Conservation (phyloP, 2,113 vertebrate species). For the Marmota flaviventris region DNA sequence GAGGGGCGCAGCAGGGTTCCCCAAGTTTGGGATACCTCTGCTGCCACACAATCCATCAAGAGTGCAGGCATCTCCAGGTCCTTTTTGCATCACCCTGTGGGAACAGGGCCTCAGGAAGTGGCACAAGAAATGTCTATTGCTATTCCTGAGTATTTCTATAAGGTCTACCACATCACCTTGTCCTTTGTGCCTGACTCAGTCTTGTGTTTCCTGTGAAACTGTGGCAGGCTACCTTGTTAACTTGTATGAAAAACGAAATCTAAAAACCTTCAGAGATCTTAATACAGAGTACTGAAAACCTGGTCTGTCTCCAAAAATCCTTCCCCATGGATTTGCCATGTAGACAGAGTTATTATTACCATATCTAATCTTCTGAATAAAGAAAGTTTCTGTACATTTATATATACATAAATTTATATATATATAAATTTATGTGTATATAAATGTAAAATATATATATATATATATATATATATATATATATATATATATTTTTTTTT, state of each 20-base stretch:
- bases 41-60: background rate
- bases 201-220: background rate
- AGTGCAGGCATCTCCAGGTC: background rate
- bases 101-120: background rate
- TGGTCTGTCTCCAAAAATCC: background rate
- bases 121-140: background rate
- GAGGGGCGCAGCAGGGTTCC: background rate
- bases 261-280: background rate
- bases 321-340: background rate
- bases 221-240: background rate
- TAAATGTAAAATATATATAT: too few species aligned
- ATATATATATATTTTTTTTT: too few species aligned
- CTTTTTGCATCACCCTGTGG: background rate
- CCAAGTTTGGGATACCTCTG: background rate
- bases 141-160: background rate
- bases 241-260: background rate
- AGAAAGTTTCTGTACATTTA: slow-evolving; percentile 6
- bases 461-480: slow-evolving; percentile 14
- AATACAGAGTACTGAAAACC: background rate
- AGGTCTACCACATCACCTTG: background rate
- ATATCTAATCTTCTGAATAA: slow-evolving; percentile 31
- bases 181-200: background rate
- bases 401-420: too few species aligned
- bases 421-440: too few species aligned
- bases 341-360: background rate